Percentiles rank a stretch among this genome's conserved stretches.
Conservation (phyloP, 2,797 vertebrate species). For the Schizopygopsis pylzovi region DNA sequence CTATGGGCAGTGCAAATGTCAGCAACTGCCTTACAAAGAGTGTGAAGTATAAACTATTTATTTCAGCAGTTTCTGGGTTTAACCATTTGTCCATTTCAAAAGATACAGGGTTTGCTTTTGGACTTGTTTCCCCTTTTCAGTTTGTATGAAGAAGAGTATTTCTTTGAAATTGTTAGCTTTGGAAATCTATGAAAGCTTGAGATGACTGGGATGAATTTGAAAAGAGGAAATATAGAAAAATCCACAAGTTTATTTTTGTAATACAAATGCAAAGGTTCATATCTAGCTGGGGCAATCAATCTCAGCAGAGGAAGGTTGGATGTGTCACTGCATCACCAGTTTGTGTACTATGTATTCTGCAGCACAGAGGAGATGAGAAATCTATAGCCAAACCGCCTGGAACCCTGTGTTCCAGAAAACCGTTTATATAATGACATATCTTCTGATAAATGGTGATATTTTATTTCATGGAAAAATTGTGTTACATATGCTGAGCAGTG, state of each 20-base stretch:
- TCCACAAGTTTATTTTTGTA: conserved; percentile 86
- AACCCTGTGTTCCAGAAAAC: conserved; percentile 68
- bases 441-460: conserved; percentile 66
- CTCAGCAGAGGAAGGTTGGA: conserved; percentile 77
- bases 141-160: conserved; percentile 73
- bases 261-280: conserved; percentile 79
- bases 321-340: conserved; percentile 75
- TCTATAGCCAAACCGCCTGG: conserved; percentile 72
- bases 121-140: conserved; percentile 63
- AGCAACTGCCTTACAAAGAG: conserved; percentile 99
- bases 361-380: conserved; percentile 73
- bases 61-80: conserved; percentile 78
- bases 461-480: conserved; percentile 64
- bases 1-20: conserved; percentile 99
- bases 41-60: conserved; percentile 98
- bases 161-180: conserved; percentile 79
- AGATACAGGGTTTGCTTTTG: conserved; percentile 84
- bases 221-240: conserved; percentile 73
- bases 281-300: conserved; percentile 82
- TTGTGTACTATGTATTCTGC: conserved; percentile 72
- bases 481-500: conserved; percentile 67
- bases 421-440: conserved; percentile 60
- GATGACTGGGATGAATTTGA: conserved; percentile 69
- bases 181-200: conserved; percentile 72
- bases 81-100: conserved; percentile 83